Conservation (phyloP, 2,888 invertebrate species). For the Ichneumoninae sp. region DNA sequence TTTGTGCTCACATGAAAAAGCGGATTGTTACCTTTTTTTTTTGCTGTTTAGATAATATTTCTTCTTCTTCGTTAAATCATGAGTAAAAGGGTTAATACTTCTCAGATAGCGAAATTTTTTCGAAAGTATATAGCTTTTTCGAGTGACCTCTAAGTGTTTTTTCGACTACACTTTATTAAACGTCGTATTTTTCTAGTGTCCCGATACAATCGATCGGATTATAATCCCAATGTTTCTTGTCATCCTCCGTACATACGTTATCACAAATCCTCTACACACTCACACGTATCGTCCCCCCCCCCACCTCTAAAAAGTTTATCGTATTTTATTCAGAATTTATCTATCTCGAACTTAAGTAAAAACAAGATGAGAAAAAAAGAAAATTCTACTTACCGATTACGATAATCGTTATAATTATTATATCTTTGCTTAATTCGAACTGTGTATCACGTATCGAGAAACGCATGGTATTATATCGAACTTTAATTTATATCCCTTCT, state of each 20-base stretch:
- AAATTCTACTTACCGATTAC: slow-evolving; percentile 21
- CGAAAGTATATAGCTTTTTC: slow-evolving; percentile 1
- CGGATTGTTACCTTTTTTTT: background rate
- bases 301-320: slow-evolving; percentile 14
- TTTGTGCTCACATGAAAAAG: background rate
- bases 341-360: slow-evolving; percentile 37
- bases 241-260: slow-evolving; percentile 42
- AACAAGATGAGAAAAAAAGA: background rate
- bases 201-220: slow-evolving; percentile 27
- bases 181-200: slow-evolving; percentile 22
- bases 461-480: slow-evolving; percentile 55
- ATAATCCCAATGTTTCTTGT: slow-evolving; percentile 32
- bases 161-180: background rate
- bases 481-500: slow-evolving; percentile 57
- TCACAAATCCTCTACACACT: slow-evolving; percentile 34
- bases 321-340: slow-evolving; percentile 49
- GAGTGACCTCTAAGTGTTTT: slow-evolving; percentile 25
- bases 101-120: background rate
- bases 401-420: slow-evolving; percentile 50
- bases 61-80: slow-evolving; percentile 13
- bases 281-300: slow-evolving; percentile 20
- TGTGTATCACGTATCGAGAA: slow-evolving; percentile 57
- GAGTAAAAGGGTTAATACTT: slow-evolving; percentile 45
- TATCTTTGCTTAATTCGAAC: slow-evolving; percentile 53
- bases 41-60: background rate